These are phyloP conservation scores for Chaetogeoica ovagalla DNA, from an alignment of 2,888 invertebrate species.

Conservation along the genomic window DNA sequence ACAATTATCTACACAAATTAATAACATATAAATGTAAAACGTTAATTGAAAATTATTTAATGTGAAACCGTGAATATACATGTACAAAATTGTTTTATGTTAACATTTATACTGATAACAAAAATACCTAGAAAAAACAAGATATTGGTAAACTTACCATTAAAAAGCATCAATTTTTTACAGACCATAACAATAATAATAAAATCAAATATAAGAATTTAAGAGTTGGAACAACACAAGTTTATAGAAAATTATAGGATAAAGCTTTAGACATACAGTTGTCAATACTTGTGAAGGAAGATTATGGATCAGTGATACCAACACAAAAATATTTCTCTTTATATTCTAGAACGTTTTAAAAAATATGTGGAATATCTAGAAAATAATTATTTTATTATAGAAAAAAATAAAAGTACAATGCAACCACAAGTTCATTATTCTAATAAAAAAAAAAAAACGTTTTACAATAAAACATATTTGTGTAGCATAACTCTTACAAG, in stretches of 20 bases:
- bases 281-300: slow-evolving; percentile 11
- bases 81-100: background rate
- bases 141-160: slow-evolving; percentile 5
- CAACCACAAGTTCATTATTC: too few species aligned
- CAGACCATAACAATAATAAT: slow-evolving; percentile 15
- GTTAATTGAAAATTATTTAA: background rate
- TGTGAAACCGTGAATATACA: background rate
- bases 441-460: too few species aligned
- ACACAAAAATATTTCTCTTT: background rate
- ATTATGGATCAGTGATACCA: slow-evolving; percentile 44
- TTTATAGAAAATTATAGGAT: slow-evolving; percentile 34
- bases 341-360: too few species aligned
- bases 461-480: too few species aligned
- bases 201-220: background rate
- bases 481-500: too few species aligned
- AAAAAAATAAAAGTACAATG: too few species aligned
- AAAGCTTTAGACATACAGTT: slow-evolving; percentile 27
- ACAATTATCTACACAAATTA: background rate
- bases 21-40: background rate
- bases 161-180: background rate
- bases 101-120: background rate
- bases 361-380: too few species aligned
- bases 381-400: too few species aligned
- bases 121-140: background rate
- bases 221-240: background rate